Conservation (phyloP, 2,888 invertebrate species). For the Taphrorychus bicolor region DNA sequence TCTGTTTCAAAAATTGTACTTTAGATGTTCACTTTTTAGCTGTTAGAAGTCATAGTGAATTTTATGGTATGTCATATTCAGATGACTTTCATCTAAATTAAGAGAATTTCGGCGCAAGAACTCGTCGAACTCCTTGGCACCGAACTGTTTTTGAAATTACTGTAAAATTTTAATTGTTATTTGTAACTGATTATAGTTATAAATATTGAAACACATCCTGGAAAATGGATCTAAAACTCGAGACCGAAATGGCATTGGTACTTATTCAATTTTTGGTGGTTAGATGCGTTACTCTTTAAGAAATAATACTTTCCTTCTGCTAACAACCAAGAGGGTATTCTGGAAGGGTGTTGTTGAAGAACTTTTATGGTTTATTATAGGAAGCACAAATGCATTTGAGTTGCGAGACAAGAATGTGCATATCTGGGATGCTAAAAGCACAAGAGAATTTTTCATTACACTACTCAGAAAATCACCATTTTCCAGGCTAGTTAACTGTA, state of each 20-base stretch:
- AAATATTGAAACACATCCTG: constrained; percentile 48
- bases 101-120: too few species aligned
- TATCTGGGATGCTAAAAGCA: constrained; percentile 98
- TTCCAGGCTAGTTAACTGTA: too few species aligned
- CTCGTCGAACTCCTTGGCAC: too few species aligned
- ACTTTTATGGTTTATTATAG: constrained; percentile 89
- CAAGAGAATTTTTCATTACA: constrained; percentile 85
- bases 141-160: too few species aligned
- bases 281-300: constrained; percentile 86
- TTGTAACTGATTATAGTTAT: too few species aligned
- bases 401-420: constrained; percentile 80
- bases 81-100: too few species aligned
- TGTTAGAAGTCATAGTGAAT: too few species aligned
- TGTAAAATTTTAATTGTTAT: too few species aligned
- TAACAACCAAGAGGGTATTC: constrained; percentile 95
- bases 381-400: constrained; percentile 83
- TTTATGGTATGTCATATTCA: too few species aligned
- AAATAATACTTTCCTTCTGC: constrained; percentile 77
- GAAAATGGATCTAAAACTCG: constrained; percentile 62
- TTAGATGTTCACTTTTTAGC: too few species aligned
- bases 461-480: too few species aligned
- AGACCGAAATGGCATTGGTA: constrained; percentile 92
- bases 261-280: constrained; percentile 87
- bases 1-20: too few species aligned
- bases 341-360: constrained; percentile 92